A percentile compares a stretch with the other conserved stretches of the same genome.
These are phyloP conservation scores for Hippocampus kuda DNA, from an alignment of 2,797 vertebrate species.

Conservation along the genomic window DNA sequence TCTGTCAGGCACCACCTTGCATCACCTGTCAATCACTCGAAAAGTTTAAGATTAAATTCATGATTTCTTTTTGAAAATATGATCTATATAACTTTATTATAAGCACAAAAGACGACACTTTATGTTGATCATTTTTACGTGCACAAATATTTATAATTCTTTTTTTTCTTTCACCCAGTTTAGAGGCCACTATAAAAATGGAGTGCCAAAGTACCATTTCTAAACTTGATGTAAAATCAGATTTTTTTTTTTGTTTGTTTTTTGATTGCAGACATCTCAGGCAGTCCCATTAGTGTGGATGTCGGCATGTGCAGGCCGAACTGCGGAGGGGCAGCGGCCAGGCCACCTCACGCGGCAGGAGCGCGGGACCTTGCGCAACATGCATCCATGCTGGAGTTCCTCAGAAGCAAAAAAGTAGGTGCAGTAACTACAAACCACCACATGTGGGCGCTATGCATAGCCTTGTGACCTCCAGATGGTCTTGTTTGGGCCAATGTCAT, in stretches of 20 bases:
- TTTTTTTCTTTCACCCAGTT: no score
- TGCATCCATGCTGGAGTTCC: slow-evolving; percentile 68
- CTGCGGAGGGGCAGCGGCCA: slow-evolving; percentile 46
- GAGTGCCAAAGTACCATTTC: no score
- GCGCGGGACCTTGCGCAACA: slow-evolving; percentile 58
- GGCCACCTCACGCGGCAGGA: slow-evolving; percentile 24
- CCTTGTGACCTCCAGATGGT: neutral
- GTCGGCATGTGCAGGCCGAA: slow-evolving; percentile 64
- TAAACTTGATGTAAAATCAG: neutral
- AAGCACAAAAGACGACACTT: no score
- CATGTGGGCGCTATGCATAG: slow-evolving; percentile 25
- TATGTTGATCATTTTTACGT: no score
- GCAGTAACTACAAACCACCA: slow-evolving; percentile 11
- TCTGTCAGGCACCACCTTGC: no score
- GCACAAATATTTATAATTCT: no score
- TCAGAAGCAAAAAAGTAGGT: slow-evolving; percentile 70
- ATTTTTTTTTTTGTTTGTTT: neutral
- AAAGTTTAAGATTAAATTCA: no score
- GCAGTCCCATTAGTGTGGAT: slow-evolving; percentile 68
- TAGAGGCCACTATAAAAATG: no score
- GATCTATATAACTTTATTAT: no score
- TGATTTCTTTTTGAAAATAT: no score
- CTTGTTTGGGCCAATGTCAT: neutral
- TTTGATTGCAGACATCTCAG: slow-evolving; percentile 61
- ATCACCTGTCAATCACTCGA: no score